Evolutionary conservation across 2,113 vertebrate species (phyloP).

Genomic region (Onychostruthus taczanowskii): DNA sequence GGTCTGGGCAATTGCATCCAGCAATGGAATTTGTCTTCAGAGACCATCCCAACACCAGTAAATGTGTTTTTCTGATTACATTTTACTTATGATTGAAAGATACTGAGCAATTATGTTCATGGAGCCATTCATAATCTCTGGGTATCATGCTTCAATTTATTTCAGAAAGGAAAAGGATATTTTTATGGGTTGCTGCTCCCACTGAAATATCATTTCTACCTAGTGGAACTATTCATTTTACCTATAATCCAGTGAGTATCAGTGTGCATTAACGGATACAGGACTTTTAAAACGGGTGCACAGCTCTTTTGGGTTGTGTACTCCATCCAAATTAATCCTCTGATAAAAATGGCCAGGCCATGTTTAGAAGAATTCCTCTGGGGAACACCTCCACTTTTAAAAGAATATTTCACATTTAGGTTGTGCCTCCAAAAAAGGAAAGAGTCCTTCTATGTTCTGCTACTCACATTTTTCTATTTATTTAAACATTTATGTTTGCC

Average conservation of each 20-base stretch:
- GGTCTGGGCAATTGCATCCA: not conserved
- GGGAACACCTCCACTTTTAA: not conserved
- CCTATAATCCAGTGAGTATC: not conserved
- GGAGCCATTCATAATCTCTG: slow-evolving; percentile 15
- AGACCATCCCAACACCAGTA: not conserved
- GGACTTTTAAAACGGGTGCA: not conserved
- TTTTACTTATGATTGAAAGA: slow-evolving; percentile 33
- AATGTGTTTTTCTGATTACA: not conserved
- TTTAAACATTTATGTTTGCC: slow-evolving; percentile 52
- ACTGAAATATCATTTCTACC: slow-evolving; percentile 9
- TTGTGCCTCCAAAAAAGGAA: not conserved
- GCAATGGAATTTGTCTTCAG: not conserved
- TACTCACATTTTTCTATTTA: slow-evolving; percentile 36
- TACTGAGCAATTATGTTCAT: not conserved
- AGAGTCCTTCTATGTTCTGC: not conserved
- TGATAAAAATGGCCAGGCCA: not conserved
- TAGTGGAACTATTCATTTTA: not conserved
- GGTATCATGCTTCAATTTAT: not conserved
- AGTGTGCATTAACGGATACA: not conserved
- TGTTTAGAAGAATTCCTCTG: not conserved
- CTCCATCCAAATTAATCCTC: not conserved
- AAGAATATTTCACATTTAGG: slow-evolving; percentile 22
- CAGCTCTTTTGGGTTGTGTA: not conserved
- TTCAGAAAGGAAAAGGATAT: not conserved
- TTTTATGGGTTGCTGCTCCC: not conserved